These are phyloP conservation scores for Plemyria rubiginata DNA, from an alignment of 2,888 invertebrate species.

Conservation along the genomic window DNA sequence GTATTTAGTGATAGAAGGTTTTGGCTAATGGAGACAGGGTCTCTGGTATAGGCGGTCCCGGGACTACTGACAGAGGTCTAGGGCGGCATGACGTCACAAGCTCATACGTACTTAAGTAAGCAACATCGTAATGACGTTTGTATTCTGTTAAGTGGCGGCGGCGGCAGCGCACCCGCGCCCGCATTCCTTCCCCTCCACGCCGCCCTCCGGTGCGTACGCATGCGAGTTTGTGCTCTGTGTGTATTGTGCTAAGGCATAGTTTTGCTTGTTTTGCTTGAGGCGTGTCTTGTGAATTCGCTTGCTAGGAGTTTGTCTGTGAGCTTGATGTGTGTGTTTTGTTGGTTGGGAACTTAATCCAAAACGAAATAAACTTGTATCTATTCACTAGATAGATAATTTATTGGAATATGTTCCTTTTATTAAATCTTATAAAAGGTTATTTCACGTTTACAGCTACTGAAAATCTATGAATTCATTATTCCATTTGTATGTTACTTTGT, in stretches of 20 bases:
- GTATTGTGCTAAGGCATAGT: conserved; percentile 22
- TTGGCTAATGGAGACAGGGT: too few species aligned
- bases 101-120: neutral
- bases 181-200: conserved; percentile 84
- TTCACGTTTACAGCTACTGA: neutral
- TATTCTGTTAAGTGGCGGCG: conserved; percentile 49
- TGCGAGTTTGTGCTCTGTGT: conserved; percentile 36
- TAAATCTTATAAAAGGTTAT: neutral
- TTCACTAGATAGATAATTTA: neutral
- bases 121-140: conserved; percentile 11
- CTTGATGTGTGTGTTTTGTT: conserved; percentile 7
- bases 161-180: conserved; percentile 66
- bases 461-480: too few species aligned
- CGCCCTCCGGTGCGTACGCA: conserved; percentile 84
- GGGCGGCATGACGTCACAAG: too few species aligned
- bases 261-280: conserved; percentile 21
- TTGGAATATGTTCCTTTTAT: too few species aligned
- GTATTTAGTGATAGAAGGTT: too few species aligned
- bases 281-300: conserved; percentile 4
- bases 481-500: neutral
- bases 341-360: neutral
- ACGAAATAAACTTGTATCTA: neutral
- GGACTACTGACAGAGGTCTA: too few species aligned
- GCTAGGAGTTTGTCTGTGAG: conserved; percentile 1
- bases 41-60: too few species aligned